Evolutionary conservation across 2,888 invertebrate genomes (phyloP), one percentile per base, ranked within the genome.

Genomic region (Epicampocera succincta): DNA sequence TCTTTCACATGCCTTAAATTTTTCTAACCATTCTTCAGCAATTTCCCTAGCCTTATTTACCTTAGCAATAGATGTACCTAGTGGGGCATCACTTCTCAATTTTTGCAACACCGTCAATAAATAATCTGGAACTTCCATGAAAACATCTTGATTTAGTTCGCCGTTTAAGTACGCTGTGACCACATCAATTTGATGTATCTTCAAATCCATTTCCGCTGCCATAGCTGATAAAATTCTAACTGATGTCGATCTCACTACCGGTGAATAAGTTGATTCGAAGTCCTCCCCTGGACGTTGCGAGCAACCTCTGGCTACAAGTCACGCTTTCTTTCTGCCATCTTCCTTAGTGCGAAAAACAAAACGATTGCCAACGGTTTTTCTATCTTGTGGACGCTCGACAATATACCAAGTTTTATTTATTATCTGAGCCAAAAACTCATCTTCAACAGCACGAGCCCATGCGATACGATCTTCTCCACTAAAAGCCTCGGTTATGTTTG

Each of bases 351-450:
- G 15, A 29, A 61, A 61, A n/a, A 61, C 44, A 21, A 61, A 69
- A 1, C 78, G 56, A 50, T 56, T 84, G 11, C 73, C 82, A 6
- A 84, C 60, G 8, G 76, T 52, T 50, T 80, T 83, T 61, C 83
- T 50, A 3, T 60, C 58, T 4, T 56, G 21, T 17, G 65, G 65
- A 8, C 42, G 21, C 33, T 78, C 73, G 11, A 79, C 50, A 21
- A 66, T 75, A 12, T 74, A 21, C 78, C 66, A 72, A 15, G 77
- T 76, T 60, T 73, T 46, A 40, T 79, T 79, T 5, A 13, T 17
- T n/a, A 79, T 60, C 29, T 79, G 72, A 4, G 77, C 72, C 29
- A 76, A 33, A 46, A 17, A 78, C 17, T 80, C 75, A 17, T 71
- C 50, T 33, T 33, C 33, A 8, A 33, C 8, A 8, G 33, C 33